These are phyloP conservation scores for Scaptomyza hsui DNA, from an alignment of 1,140 invertebrate genomes.

Conservation along the genomic window DNA sequence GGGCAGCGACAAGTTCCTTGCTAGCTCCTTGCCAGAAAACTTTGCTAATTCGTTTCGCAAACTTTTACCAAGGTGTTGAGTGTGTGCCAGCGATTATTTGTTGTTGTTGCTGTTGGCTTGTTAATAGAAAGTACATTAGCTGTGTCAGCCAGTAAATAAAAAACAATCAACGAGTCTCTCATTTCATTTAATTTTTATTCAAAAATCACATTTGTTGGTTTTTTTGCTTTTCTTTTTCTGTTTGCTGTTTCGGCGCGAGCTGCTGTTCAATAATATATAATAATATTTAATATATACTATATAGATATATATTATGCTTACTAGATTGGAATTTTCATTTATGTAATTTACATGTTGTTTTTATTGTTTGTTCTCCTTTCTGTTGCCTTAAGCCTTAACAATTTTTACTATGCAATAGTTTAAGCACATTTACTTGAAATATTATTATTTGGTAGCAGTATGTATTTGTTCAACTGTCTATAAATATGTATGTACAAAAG, in stretches of 20 bases:
- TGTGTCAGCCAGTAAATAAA: slow-evolving; percentile 31
- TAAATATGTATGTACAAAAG: slow-evolving; percentile 44
- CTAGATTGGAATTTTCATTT: slow-evolving; percentile 52
- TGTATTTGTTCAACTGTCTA: slow-evolving; percentile 20
- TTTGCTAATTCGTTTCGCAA: slow-evolving; percentile 68
- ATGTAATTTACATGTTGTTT: slow-evolving; percentile 71
- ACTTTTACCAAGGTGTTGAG: slow-evolving; percentile 56
- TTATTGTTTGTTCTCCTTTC: slow-evolving; percentile 31
- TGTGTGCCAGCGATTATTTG: slow-evolving; percentile 9
- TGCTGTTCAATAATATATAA: slow-evolving; percentile 42
- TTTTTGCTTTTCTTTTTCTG: slow-evolving; percentile 36
- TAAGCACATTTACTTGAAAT: slow-evolving; percentile 64
- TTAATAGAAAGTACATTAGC: slow-evolving; percentile 71
- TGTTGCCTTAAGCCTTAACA: slow-evolving; percentile 72
- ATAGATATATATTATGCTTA: slow-evolving; percentile 55
- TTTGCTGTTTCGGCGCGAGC: slow-evolving; percentile 45
- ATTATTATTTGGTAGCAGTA: slow-evolving; percentile 27
- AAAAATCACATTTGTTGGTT: slow-evolving; percentile 79
- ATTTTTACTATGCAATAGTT: slow-evolving; percentile 69
- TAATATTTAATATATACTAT: slow-evolving; percentile 53
- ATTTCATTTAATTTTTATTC: slow-evolving; percentile 78
- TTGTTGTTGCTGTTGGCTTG: slow-evolving; percentile 18
- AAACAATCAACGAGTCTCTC: slow-evolving; percentile 5
- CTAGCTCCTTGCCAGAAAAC: slow-evolving; percentile 45
- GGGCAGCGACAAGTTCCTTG: slow-evolving; percentile 40